A percentile compares a stretch with the other conserved stretches of the same genome.
phyloP scores from a whole-genome alignment of 2,888 invertebrate genomes.

The Phlogophora meticulosa region DNA sequence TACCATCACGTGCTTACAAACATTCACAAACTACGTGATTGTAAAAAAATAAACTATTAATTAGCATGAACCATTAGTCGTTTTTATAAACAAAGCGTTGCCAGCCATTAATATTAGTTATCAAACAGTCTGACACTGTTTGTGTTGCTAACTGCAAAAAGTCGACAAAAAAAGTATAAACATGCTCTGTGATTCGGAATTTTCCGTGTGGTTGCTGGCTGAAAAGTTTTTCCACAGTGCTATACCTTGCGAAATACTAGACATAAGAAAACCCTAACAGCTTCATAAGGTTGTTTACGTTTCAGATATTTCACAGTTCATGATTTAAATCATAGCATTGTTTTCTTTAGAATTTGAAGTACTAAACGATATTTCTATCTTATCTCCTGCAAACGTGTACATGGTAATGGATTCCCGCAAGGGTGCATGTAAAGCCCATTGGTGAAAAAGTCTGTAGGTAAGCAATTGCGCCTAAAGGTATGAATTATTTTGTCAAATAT shows the following conservation, averaged over 20 bases:
- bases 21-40: conserved; percentile 38
- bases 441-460: too few relatives aligned
- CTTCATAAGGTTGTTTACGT: neutral
- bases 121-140: conserved; percentile 67
- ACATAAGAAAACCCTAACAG: neutral
- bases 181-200: conserved; percentile 44
- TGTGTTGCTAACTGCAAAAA: conserved; percentile 65
- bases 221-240: neutral
- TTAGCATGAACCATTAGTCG: conserved; percentile 66
- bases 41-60: conserved; percentile 60
- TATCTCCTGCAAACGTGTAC: too few relatives aligned
- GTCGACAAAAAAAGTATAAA: conserved; percentile 63
- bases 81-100: conserved; percentile 72
- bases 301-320: too few relatives aligned
- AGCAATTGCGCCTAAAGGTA: too few relatives aligned
- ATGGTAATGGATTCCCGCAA: too few relatives aligned
- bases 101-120: conserved; percentile 72
- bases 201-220: conserved; percentile 8
- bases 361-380: too few relatives aligned
- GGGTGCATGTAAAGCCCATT: too few relatives aligned
- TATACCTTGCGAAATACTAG: neutral
- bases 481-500: neutral
- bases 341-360: too few relatives aligned
- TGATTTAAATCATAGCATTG: too few relatives aligned
- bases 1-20: conserved; percentile 25